Conservation (phyloP, 2,113 vertebrate species). For the Myxocyprinus asiaticus region DNA sequence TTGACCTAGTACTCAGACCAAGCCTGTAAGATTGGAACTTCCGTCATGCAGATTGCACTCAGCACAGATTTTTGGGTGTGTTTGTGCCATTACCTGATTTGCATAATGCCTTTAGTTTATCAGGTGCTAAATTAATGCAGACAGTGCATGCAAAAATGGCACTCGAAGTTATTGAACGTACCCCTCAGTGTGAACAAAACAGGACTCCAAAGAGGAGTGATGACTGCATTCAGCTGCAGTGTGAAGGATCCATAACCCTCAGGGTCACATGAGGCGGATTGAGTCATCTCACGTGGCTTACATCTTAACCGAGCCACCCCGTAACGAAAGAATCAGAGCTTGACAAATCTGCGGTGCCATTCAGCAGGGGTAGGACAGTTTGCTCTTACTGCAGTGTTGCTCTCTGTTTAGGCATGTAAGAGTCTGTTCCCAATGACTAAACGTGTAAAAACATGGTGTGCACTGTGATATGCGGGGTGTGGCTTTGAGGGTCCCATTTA, state of each 20-base stretch:
- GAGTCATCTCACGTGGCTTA: slow-evolving; percentile 65
- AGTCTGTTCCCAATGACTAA: slow-evolving; percentile 70
- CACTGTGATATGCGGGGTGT: slow-evolving; percentile 12
- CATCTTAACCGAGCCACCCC: slow-evolving; percentile 63
- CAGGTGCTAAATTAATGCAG: neutral
- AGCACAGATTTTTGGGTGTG: no score
- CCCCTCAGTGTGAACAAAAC: slow-evolving; percentile 1
- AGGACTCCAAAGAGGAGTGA: neutral
- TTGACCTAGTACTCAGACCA: no score
- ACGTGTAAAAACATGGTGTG: slow-evolving; percentile 53
- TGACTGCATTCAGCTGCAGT: neutral
- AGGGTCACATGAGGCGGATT: slow-evolving; percentile 63
- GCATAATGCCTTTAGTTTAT: no score
- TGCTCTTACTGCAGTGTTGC: slow-evolving; percentile 69
- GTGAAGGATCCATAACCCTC: neutral
- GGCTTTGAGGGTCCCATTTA: slow-evolving; percentile 41
- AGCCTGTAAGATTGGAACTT: no score
- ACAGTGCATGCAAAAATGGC: neutral
- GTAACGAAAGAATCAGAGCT: slow-evolving; percentile 68
- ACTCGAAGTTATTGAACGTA: neutral
- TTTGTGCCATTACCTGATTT: no score
- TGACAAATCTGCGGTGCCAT: slow-evolving; percentile 74
- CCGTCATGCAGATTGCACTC: no score
- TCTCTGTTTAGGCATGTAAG: slow-evolving; percentile 66
- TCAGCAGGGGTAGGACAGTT: slow-evolving; percentile 65